A percentile compares a stretch with the other conserved stretches of the same genome.
Evolutionary conservation across 2,888 invertebrate species (phyloP).

Genomic region (Drosophila mulleri): DNA sequence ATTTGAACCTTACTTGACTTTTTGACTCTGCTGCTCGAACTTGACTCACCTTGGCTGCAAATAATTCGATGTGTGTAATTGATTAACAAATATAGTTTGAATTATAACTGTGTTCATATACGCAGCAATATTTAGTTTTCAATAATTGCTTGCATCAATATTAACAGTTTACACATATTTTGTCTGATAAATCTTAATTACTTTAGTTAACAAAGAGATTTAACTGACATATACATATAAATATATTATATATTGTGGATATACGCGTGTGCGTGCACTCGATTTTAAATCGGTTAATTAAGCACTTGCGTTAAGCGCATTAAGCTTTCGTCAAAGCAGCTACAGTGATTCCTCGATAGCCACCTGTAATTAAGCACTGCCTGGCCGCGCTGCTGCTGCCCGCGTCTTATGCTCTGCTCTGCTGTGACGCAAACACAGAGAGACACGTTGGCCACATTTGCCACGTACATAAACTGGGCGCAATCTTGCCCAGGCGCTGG

Average conservation of each 20-base stretch:
- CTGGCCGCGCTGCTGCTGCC: neutral
- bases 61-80: neutral
- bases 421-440: constrained; percentile 10
- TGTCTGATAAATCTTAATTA: neutral
- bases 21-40: neutral
- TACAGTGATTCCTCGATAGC: constrained; percentile 20
- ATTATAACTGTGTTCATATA: neutral
- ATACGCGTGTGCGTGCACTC: constrained; percentile 3
- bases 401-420: neutral
- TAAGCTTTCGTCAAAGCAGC: constrained; percentile 38
- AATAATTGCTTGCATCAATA: neutral
- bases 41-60: neutral
- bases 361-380: constrained; percentile 51
- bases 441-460: constrained; percentile 28
- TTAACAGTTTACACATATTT: neutral
- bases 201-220: neutral
- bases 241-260: too few relatives aligned
- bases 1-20: neutral
- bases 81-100: neutral
- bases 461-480: constrained; percentile 51
- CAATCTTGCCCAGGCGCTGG: constrained; percentile 53
- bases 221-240: neutral
- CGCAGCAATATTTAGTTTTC: neutral
- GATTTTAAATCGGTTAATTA: constrained; percentile 50
- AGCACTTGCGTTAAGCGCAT: constrained; percentile 55